Conservation (phyloP, 1,140 invertebrate species). For the Bombus waltoni region DNA sequence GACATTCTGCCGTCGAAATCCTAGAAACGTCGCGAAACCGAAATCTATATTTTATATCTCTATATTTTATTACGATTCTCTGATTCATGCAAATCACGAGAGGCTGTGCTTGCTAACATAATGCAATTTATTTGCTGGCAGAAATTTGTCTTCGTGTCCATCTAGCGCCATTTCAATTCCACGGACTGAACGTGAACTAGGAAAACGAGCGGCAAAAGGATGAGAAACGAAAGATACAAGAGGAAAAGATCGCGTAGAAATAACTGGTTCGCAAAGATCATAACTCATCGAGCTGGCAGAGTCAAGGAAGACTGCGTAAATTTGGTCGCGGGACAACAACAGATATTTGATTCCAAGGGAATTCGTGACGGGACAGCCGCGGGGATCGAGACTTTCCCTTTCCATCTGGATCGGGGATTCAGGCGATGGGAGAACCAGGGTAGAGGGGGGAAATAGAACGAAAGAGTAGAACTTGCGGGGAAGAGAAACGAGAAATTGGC, state of each 20-base stretch:
- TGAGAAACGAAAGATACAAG: not conserved
- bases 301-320: conserved; percentile 56
- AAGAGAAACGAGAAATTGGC: conserved; percentile 8
- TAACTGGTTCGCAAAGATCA: conserved; percentile 14
- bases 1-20: no score
- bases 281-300: conserved; percentile 30
- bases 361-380: conserved; percentile 56
- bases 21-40: not conserved
- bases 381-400: not conserved
- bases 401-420: not conserved
- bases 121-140: not conserved
- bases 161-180: not conserved
- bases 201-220: not conserved
- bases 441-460: not conserved
- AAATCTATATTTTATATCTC: no score
- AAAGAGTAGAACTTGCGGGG: not conserved
- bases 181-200: not conserved
- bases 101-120: not conserved
- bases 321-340: conserved; percentile 64
- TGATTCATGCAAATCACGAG: not conserved
- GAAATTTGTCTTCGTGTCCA: not conserved
- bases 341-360: conserved; percentile 68
- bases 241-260: not conserved
- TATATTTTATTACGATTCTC: not conserved
- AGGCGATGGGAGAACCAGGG: conserved; percentile 5